Conservation (phyloP, 2,113 vertebrate species). For the Apeltes quadracus region DNA sequence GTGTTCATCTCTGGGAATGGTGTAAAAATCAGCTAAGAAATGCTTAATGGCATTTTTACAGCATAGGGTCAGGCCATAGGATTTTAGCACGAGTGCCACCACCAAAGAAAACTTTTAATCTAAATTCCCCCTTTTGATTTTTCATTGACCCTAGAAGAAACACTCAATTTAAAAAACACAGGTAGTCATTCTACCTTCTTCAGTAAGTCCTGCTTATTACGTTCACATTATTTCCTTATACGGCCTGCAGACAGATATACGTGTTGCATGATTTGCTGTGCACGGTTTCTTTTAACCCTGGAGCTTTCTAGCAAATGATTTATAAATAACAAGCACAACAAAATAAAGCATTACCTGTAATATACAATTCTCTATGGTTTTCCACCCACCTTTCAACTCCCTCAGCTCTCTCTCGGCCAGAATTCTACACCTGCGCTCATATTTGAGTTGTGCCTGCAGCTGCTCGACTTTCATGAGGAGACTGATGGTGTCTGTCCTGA, state of each 20-base stretch:
- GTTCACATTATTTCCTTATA: too few relatives aligned
- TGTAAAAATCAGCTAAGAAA: slow-evolving; percentile 4
- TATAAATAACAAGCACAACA: background rate
- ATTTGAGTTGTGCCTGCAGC: slow-evolving; percentile 78
- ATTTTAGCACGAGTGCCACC: background rate
- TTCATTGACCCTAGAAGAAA: background rate
- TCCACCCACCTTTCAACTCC: slow-evolving; percentile 77
- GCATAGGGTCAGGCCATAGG: background rate
- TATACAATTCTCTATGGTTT: background rate
- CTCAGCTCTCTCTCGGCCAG: slow-evolving; percentile 76
- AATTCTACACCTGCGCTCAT: slow-evolving; percentile 77
- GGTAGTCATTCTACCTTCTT: background rate
- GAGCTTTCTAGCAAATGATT: background rate
- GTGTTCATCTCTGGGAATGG: slow-evolving; percentile 76
- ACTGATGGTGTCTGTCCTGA: slow-evolving; percentile 79
- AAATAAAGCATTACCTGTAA: background rate
- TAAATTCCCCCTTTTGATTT: background rate
- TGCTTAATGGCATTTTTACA: background rate
- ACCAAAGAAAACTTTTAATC: background rate
- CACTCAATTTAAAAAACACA: background rate
- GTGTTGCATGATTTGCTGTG: background rate
- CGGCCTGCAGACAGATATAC: background rate
- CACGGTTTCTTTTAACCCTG: background rate
- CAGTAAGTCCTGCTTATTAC: too few relatives aligned
- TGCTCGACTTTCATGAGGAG: slow-evolving; percentile 81